Percentiles rank a stretch among this genome's conserved stretches.
Conservation (phyloP, 2,113 vertebrate genomes). For the Syngnathoides biaculeatus region DNA sequence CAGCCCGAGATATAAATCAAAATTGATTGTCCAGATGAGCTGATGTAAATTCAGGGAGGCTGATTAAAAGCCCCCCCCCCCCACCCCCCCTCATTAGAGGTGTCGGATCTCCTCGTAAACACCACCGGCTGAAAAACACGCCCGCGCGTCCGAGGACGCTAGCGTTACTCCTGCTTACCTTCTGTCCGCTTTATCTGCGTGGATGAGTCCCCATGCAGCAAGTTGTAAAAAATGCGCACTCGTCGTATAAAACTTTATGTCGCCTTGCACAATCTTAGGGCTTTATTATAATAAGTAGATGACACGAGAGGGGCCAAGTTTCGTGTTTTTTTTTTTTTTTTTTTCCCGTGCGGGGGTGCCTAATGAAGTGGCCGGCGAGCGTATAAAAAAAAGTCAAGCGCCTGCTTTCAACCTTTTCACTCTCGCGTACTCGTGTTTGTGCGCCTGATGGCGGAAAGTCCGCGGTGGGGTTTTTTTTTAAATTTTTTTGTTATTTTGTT, state of each 20-base stretch:
- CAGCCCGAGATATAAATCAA: constrained; percentile 4
- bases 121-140: not conserved
- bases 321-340: too few relatives aligned
- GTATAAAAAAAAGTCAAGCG: not conserved
- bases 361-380: not conserved
- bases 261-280: not conserved
- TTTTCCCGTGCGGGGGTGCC: not conserved
- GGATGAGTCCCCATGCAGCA: not conserved
- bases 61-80: not conserved
- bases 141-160: not conserved
- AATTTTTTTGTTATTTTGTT: too few relatives aligned
- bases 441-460: not conserved
- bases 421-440: not conserved
- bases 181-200: not conserved
- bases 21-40: not conserved
- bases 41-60: constrained; percentile 8
- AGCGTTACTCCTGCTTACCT: not conserved
- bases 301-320: not conserved
- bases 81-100: not conserved
- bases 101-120: constrained; percentile 3
- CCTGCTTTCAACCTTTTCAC: not conserved
- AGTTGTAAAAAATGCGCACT: not conserved
- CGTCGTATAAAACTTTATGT: not conserved
- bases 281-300: not conserved
- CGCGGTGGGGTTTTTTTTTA: not conserved